Evolutionary conservation across 2,797 vertebrate genomes (phyloP), one percentile per base, ranked within the genome.

Genomic region (Spinus pinus): DNA sequence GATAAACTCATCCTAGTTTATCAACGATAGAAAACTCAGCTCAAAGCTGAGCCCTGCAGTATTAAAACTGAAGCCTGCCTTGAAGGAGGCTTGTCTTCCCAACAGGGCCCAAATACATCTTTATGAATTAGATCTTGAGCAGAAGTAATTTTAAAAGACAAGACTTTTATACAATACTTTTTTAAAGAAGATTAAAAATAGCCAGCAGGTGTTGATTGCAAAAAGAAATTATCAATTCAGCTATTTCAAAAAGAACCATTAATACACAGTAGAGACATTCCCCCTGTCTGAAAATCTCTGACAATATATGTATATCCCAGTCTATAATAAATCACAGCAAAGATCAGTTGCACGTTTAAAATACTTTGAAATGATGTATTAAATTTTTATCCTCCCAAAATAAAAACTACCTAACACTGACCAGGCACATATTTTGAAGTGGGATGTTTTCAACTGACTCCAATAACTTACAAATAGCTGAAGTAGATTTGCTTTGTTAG

Each of bases 401-500:
- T 42, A 94, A 61, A 37, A 67, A 86, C 54, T 66, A 81, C 22
- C 27, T 86, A 69, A 90, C 39, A 58, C 13, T 5, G 2, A 41
- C 21, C 33, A 44, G 70, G 47, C 73, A 90, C 8, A 16, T 71
- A 91, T 50, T 78, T 67, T 47, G 9, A 91, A 91, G 62, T 30
- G 23, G 6, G 31, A 88, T 88, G 56, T 79, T 93, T 87, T 89
- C 61, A 66, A 58, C 61, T 62, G 47, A 75, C 27, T 92, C 91
- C 54, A 86, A 6, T 47, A 94, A 94, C 70, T 91, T 82, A 87
- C 54, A 94, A 94, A 83, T 19, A 88, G 35, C 44, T 93, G 66
- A 90, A 92, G 61, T 13, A 56, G 41, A 80, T 88, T n/a, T 81
- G 46, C 51, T 93, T 83, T 42, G 58, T 50, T 58, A 14, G 39